phyloP scores from a whole-genome alignment of 2,797 vertebrate genomes.

The Darevskia mixta region DNA sequence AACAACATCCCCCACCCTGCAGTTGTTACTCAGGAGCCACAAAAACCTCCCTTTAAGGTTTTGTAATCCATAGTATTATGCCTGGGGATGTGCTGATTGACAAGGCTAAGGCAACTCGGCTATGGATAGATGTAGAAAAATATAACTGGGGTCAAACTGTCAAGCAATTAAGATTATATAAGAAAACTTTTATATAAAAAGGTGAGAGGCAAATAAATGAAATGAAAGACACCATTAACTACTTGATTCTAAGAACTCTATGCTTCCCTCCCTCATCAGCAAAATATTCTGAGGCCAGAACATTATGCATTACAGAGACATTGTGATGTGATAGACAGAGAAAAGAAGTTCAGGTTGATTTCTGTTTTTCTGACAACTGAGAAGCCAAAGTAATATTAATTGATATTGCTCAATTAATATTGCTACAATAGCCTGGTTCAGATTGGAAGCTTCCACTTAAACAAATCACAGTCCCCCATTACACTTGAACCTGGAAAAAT shows the following conservation, averaged over 20 bases:
- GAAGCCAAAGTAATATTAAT: not conserved
- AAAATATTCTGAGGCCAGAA: not conserved
- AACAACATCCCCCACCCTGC: not conserved
- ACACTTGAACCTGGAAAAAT: not conserved
- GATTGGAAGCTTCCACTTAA: not conserved
- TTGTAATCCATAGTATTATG: not conserved
- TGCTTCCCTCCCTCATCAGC: not conserved
- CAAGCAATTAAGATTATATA: not conserved
- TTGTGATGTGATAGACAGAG: not conserved
- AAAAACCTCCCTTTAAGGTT: not conserved
- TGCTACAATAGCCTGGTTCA: not conserved
- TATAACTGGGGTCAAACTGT: not conserved
- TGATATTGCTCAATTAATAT: not conserved
- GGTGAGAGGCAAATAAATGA: not conserved
- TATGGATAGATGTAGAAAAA: not conserved
- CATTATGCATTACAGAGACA: not conserved
- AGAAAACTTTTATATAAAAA: not conserved
- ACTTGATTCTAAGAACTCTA: not conserved
- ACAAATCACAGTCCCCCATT: not conserved
- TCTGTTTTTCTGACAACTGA: not conserved
- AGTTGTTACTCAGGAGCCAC: not conserved
- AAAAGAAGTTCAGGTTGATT: not conserved
- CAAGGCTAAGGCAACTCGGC: too few relatives aligned
- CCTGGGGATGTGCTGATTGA: not conserved
- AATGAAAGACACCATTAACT: not conserved